Evolutionary conservation across 2,797 vertebrate genomes (phyloP).

Genomic region (Cetoscarus ocellatus): DNA sequence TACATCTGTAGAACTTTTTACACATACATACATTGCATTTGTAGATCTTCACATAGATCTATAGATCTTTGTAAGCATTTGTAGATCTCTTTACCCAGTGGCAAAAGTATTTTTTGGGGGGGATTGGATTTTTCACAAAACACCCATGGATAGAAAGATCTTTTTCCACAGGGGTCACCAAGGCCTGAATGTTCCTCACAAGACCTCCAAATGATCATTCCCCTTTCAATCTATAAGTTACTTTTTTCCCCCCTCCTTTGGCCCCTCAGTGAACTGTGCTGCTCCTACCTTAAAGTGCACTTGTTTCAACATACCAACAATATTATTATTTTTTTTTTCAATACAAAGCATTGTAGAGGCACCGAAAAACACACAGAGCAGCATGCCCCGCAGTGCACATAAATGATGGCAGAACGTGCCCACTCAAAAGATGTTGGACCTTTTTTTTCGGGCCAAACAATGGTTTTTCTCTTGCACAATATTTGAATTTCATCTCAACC

Average conservation of each 20-base stretch:
- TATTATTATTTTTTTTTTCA: background rate
- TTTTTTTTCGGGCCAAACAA: background rate
- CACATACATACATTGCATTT: too few species aligned
- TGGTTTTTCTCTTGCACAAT: background rate
- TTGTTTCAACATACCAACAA: background rate
- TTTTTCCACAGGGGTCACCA: too few species aligned
- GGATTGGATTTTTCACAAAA: too few species aligned
- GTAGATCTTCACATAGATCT: too few species aligned
- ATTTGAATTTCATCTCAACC: background rate
- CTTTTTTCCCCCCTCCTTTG: too few species aligned
- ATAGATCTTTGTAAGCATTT: too few species aligned
- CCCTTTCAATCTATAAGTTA: too few species aligned
- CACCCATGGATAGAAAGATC: too few species aligned
- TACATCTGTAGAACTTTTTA: too few species aligned
- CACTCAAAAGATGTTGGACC: background rate
- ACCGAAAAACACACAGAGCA: background rate
- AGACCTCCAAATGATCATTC: background rate
- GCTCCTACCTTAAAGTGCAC: background rate
- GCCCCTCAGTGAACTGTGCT: background rate
- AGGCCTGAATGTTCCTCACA: background rate
- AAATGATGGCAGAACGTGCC: background rate
- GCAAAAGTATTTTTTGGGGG: too few species aligned
- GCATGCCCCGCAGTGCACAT: background rate
- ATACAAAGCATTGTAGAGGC: background rate
- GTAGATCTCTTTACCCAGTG: too few species aligned